Percentiles rank a stretch among this genome's conserved stretches.
These are phyloP conservation scores for Eupithecia centaureata DNA, from an alignment of 2,888 invertebrate species.

Conservation along the genomic window DNA sequence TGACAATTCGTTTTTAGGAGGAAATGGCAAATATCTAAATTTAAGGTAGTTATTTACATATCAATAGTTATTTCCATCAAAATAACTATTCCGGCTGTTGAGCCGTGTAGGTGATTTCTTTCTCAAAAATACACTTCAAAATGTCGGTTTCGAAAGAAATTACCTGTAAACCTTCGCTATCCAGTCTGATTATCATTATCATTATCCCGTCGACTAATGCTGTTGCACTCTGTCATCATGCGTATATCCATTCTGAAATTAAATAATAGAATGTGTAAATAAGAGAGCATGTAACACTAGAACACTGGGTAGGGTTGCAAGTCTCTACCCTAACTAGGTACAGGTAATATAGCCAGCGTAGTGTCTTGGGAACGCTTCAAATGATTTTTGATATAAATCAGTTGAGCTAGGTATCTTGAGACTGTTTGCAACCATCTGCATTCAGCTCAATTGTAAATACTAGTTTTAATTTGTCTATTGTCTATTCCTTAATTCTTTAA, in stretches of 20 bases:
- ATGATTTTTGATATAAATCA: too few relatives aligned
- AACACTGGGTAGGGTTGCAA: too few relatives aligned
- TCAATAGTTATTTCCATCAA: background rate
- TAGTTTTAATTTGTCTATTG: too few relatives aligned
- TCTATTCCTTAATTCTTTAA: too few relatives aligned
- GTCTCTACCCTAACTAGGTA: too few relatives aligned
- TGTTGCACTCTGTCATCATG: conserved; percentile 88
- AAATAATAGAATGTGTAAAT: conserved; percentile 40
- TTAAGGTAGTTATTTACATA: background rate
- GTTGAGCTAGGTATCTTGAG: too few relatives aligned
- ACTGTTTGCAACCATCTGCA: too few relatives aligned
- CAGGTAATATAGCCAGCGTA: too few relatives aligned
- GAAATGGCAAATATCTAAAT: background rate
- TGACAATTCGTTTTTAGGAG: background rate
- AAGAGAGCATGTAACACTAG: conserved; percentile 15
- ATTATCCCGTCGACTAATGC: conserved; percentile 81
- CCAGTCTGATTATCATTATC: conserved; percentile 73
- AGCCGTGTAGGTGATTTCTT: background rate
- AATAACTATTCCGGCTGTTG: background rate
- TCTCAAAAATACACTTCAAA: background rate
- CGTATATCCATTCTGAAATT: conserved; percentile 86
- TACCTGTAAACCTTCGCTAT: conserved; percentile 41
- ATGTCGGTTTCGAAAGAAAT: background rate
- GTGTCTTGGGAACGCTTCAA: too few relatives aligned
- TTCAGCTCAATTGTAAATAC: too few relatives aligned